Conservation (phyloP, 2,113 vertebrate species). For the Gymnogyps californianus region DNA sequence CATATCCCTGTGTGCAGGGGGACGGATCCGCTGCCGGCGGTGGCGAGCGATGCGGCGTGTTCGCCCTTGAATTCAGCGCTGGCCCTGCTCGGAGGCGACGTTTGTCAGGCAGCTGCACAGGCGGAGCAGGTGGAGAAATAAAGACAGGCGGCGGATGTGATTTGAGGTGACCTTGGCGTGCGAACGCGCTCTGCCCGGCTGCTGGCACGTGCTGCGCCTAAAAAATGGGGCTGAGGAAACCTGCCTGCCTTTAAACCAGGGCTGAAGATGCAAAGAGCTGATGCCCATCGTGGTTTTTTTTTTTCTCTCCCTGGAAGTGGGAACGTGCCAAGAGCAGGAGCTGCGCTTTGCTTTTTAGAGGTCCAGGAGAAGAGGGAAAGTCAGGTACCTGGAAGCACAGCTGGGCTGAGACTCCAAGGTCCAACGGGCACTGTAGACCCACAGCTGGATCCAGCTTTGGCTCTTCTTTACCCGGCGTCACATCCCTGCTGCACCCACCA, state of each 20-base stretch:
- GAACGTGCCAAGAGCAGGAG: not conserved
- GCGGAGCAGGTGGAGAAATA: not conserved
- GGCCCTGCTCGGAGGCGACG: not conserved
- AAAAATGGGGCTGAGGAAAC: not conserved
- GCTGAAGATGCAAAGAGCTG: not conserved
- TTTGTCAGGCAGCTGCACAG: not conserved
- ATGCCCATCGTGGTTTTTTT: too few species aligned
- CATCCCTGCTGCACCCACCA: not conserved
- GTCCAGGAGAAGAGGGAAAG: not conserved
- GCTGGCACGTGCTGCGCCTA: rapidly evolving
- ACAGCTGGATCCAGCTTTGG: not conserved
- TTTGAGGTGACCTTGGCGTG: not conserved
- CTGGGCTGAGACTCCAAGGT: not conserved
- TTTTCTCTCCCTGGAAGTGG: not conserved
- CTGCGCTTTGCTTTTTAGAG: not conserved
- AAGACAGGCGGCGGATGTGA: not conserved
- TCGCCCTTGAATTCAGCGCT: rapidly evolving
- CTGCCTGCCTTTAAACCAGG: not conserved
- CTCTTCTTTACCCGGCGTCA: not conserved
- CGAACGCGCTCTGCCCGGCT: rapidly evolving
- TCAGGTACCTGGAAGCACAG: not conserved
- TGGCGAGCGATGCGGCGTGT: rapidly evolving
- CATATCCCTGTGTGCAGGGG: rapidly evolving
- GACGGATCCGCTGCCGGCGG: rapidly evolving
- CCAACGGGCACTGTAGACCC: rapidly evolving